Percentiles rank a stretch among this genome's conserved stretches.
phyloP scores from a whole-genome alignment of 2,113 vertebrate genomes.

The Zeus faber region DNA sequence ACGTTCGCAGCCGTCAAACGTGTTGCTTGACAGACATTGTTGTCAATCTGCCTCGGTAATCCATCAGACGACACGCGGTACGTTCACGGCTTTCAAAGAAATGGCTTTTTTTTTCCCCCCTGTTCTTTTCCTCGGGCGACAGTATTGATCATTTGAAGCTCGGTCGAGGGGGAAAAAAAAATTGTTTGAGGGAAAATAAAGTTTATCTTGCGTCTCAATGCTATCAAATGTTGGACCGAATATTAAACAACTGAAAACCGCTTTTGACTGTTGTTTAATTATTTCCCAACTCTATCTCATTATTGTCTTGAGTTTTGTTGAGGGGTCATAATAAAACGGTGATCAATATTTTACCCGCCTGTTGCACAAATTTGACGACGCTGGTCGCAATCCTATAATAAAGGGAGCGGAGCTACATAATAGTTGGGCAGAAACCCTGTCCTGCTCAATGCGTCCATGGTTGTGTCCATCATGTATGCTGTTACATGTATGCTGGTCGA shows the following conservation, averaged over 20 bases:
- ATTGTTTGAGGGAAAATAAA: conserved; percentile 24
- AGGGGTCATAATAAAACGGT: background rate
- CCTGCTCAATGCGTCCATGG: background rate
- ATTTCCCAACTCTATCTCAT: background rate
- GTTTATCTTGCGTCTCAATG: conserved; percentile 10
- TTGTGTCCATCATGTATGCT: no score
- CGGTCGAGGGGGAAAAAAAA: conserved; percentile 24
- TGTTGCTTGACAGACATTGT: conserved; percentile 45
- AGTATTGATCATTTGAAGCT: conserved; percentile 35
- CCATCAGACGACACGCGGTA: conserved; percentile 44
- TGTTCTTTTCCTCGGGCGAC: conserved; percentile 34
- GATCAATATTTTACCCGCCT: no score
- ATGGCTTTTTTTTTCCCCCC: conserved; percentile 12
- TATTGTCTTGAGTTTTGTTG: background rate
- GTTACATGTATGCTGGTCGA: no score
- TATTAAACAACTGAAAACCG: background rate
- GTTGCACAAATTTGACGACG: no score
- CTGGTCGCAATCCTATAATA: no score
- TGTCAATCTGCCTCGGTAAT: conserved; percentile 47
- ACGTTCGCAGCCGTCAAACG: conserved; percentile 39
- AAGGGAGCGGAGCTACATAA: background rate
- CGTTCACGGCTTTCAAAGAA: conserved; percentile 19
- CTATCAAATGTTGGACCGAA: background rate
- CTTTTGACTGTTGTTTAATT: background rate
- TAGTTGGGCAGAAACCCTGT: background rate